These are phyloP conservation scores for Agrypnia vestita DNA, from an alignment of 1,140 invertebrate genomes.

Conservation along the genomic window DNA sequence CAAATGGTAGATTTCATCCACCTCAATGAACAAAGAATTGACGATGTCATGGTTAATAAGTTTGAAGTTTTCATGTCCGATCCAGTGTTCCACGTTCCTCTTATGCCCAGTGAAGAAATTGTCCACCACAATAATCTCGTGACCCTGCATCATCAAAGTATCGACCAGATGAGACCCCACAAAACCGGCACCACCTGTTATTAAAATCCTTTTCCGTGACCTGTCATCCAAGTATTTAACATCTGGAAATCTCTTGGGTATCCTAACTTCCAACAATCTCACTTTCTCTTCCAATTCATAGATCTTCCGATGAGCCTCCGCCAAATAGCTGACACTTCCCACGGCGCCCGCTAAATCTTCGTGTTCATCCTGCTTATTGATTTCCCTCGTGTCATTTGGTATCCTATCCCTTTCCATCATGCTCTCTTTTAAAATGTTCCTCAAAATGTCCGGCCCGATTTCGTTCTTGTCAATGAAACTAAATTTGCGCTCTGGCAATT, in stretches of 20 bases:
- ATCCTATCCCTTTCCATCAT: conserved; percentile 53
- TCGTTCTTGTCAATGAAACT: conserved; percentile 57
- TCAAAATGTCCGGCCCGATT: conserved; percentile 50
- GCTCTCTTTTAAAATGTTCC: conserved; percentile 45
- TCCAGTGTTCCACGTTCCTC: conserved; percentile 98
- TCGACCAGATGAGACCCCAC: conserved; percentile 99
- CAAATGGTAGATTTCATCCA: conserved; percentile 99
- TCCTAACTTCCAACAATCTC: conserved; percentile 78
- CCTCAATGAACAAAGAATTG: conserved; percentile 97
- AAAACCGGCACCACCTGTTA: conserved; percentile 98
- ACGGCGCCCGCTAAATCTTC: conserved; percentile 56
- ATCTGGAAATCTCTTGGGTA: conserved; percentile 90
- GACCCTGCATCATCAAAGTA: conserved; percentile 94
- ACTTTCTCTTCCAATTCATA: conserved; percentile 82
- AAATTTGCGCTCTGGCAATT: conserved; percentile 44
- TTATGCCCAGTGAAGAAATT: conserved; percentile 99
- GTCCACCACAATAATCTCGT: conserved; percentile 98
- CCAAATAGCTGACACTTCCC: conserved; percentile 72
- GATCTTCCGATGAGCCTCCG: conserved; percentile 78
- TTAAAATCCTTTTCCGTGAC: conserved; percentile 90
- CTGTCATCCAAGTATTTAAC: conserved; percentile 93
- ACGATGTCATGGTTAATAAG: conserved; percentile 99
- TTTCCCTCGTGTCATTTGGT: conserved; percentile 57
- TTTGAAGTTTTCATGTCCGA: conserved; percentile 99
- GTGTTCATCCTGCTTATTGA: conserved; percentile 49